Evolutionary conservation across 1,140 invertebrate species (phyloP).

Genomic region (Drosophila mayri): DNA sequence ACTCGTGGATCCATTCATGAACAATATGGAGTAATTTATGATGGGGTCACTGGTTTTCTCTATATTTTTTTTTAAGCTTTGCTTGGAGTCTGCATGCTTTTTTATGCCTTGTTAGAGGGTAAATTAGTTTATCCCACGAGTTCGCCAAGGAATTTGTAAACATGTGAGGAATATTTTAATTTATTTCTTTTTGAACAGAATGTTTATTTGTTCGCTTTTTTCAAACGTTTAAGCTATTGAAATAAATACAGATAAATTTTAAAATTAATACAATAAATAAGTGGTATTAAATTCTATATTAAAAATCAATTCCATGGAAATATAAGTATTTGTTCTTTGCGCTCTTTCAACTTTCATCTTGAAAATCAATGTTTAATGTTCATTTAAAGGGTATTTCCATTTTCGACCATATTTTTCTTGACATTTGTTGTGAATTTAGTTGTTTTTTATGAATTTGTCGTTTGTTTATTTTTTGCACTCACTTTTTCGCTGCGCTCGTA

Average conservation of each 20-base stretch:
- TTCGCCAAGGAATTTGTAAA: neutral
- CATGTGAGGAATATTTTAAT: neutral
- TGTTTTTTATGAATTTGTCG: conserved; percentile 1
- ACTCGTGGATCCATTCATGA: conserved; percentile 49
- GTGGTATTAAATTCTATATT: too few species aligned
- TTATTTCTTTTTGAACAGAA: too few species aligned
- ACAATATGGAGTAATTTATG: conserved; percentile 61
- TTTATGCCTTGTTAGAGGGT: neutral
- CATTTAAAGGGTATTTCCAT: neutral
- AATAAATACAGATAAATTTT: too few species aligned
- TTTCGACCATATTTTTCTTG: neutral
- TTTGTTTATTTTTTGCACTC: conserved; percentile 59
- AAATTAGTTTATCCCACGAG: neutral
- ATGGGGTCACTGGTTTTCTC: conserved; percentile 20
- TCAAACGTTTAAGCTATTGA: too few species aligned
- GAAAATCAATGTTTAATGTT: too few species aligned
- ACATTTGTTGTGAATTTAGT: neutral
- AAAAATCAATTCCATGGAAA: too few species aligned
- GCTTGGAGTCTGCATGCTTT: conserved; percentile 2
- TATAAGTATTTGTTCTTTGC: too few species aligned
- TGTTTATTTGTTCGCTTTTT: too few species aligned
- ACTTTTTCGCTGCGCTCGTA: conserved; percentile 84
- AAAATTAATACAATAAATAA: too few species aligned
- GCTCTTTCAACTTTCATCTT: too few species aligned
- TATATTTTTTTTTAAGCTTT: conserved; percentile 12